Evolutionary conservation across 1,140 invertebrate genomes (phyloP), one percentile per base, ranked within the genome.

Genomic region (Atta texana): DNA sequence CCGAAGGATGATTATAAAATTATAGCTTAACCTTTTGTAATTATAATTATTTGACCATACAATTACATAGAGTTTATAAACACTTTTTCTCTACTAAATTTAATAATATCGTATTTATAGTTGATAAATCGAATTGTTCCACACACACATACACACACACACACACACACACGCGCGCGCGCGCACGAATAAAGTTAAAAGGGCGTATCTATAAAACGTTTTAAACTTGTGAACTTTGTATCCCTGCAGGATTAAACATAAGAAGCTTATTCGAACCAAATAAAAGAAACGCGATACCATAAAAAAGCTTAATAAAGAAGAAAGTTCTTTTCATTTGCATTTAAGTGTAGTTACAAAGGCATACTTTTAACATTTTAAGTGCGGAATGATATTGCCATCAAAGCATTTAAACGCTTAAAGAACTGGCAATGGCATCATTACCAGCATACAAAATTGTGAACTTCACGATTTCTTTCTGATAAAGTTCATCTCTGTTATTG

Each of bases 311-410:
- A 55, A 59, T 21, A 71, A 55, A 57, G 77, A 39, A 55, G 49
- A 81, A 55, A 72, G 49, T 57, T 72, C 66, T 28, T 81, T 81
- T 57, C 51, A 81, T 81, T 81, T 57, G 78, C 51, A 71, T 81
- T 71, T 57, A 81, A 81, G 39, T 81, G 75, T 8, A 71, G 44
- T 69, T 28, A 16, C 16, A 68, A 71, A 71, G 53, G 49, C 64
- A 81, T 55, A 71, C 64, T 71, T 55, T 81, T 81, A 71, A 44
- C 51, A 51, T 49, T 55, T 44, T 71, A 55, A 53, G 31, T 53
- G 51, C 31, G 16, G 16, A 57, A 71, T 71, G 8, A 31, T 31
- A 64, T 18, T 49, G 75, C 57, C 66, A 72, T 81, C 53, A 57
- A 81, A 24, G 39, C 51, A 21, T 71, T 57, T 81, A 81, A 81